Base-by-base conservation (phyloP, 2,113 vertebrate genomes). In the Hyla sarda region DNA sequence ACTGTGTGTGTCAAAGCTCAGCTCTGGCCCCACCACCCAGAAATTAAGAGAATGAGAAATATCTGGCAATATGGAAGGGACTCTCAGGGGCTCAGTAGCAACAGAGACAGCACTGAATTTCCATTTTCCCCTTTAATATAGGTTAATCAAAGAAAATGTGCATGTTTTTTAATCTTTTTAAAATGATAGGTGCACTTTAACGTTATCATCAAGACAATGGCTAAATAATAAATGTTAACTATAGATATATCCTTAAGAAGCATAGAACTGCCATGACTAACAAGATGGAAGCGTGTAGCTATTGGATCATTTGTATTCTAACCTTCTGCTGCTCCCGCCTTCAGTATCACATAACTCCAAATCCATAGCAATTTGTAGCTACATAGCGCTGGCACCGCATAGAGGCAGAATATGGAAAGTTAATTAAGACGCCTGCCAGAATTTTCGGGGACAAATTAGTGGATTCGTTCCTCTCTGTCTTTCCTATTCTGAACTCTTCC, bases 401-500 rank as follows among this genome's bases (percentile, higher is more conserved):
- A 71, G 32, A 85, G 75, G 41, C 56, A 67, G 50, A 85, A 85
- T 85, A 85, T 78, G 30, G 37, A 37, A 65, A 78, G 58, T 65
- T 85, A 85, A 85, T 85, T 85, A 78, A 65, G 89, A 88, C 1
- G 14, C 73, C 90, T 90, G 86, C 89, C 90, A 91, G 90, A 87
- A 89, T 80, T 79, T 89, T 89, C 86, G 72, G n/a, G 0, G 0
- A 87, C 82, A 89, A 92, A 89, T 89, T 86, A 89, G 54, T 82
- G 88, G 81, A 41, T 58, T 84, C 52, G 45, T 88, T 87, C 71
- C 67, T 69, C 67, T 62, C 91, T 41, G 62, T 37, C 5, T 82
- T 89, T 87, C 79, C 30, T 80, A 80, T 23, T 67, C 83, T 28
- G 88, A 90, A 88, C 71, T 73, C 80, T 85, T 9, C 2, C 62